Percentiles rank a stretch among this genome's conserved stretches.
These are phyloP conservation scores for Pristionchus japonicus DNA, from an alignment of 2,888 invertebrate genomes.

Conservation along the genomic window DNA sequence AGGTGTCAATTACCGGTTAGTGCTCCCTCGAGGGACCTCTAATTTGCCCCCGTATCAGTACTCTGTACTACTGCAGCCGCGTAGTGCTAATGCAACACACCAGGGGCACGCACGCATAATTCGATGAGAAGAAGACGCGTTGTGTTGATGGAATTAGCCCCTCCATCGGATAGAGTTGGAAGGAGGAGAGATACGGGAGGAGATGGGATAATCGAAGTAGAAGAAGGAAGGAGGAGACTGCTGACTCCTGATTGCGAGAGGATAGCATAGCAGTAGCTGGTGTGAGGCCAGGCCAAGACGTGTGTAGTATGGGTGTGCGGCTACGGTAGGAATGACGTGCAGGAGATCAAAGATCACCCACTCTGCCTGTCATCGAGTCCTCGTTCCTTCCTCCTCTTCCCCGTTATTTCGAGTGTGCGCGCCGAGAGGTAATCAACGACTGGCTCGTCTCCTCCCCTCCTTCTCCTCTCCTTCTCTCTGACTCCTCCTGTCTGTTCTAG, in stretches of 20 bases:
- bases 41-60: background rate
- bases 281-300: no score
- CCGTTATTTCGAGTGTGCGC: slow-evolving; percentile 19
- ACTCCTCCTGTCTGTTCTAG: slow-evolving; percentile 7
- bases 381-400: background rate
- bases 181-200: background rate
- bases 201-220: slow-evolving; percentile 13
- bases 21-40: background rate
- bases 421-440: slow-evolving; percentile 28
- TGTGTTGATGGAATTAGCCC: slow-evolving; percentile 1
- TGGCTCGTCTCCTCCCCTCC: background rate
- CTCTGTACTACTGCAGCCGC: background rate
- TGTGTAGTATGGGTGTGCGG: background rate
- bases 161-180: background rate
- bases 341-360: background rate
- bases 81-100: background rate
- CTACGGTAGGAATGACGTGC: background rate
- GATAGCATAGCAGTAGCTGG: background rate
- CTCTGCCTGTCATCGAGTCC: background rate
- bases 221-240: background rate
- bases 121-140: background rate
- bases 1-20: background rate
- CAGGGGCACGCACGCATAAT: background rate
- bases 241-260: background rate
- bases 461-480: background rate